A percentile compares a stretch with the other conserved stretches of the same genome.
Evolutionary conservation across 2,113 vertebrate species (phyloP).

Genomic region (Jacana jacana): DNA sequence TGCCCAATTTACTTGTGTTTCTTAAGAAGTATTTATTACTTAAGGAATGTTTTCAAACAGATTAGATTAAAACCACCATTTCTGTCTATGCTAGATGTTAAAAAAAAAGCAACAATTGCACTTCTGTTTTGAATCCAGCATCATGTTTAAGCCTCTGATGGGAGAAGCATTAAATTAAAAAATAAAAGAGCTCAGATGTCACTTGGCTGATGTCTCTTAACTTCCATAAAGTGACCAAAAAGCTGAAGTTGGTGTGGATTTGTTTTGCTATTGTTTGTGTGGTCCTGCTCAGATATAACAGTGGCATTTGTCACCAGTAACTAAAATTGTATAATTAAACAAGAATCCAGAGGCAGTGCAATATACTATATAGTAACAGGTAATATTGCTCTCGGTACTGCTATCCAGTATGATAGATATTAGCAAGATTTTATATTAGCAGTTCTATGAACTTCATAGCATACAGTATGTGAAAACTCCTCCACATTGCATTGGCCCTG

Average conservation of each 20-base stretch:
- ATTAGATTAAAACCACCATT: neutral
- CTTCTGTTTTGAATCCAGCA: neutral
- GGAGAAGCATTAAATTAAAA: neutral
- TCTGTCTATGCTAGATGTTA: neutral
- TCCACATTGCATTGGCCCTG: neutral
- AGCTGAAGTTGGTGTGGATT: neutral
- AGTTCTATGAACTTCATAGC: neutral
- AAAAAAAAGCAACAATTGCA: neutral
- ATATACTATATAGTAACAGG: neutral
- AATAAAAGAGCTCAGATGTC: neutral
- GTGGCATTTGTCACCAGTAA: neutral
- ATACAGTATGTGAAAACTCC: neutral
- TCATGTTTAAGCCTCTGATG: neutral
- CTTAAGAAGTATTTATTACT: slow-evolving; percentile 12
- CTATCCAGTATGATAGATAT: neutral
- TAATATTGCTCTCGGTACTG: neutral
- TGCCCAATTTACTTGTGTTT: neutral
- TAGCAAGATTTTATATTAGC: neutral
- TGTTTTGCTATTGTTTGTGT: neutral
- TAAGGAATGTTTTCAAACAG: slow-evolving; percentile 6
- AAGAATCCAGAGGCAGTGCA: neutral
- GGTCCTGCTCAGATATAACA: neutral
- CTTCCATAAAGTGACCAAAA: neutral
- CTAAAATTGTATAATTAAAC: neutral
- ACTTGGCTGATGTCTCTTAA: neutral